These are phyloP conservation scores for Lagocephalus sceleratus DNA, from an alignment of 2,797 vertebrate genomes.

Conservation along the genomic window DNA sequence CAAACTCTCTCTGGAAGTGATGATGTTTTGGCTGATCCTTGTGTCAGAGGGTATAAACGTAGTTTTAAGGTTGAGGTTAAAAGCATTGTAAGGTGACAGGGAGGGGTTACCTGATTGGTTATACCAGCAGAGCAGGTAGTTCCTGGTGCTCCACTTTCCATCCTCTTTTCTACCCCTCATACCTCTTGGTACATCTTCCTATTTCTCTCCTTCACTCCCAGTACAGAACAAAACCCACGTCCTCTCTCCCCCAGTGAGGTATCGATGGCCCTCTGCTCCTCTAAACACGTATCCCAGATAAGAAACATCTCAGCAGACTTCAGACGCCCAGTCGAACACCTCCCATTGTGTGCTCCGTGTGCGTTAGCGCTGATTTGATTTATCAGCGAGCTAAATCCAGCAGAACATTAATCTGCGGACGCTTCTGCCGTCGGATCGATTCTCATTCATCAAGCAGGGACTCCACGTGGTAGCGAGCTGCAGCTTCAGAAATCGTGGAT, in stretches of 20 bases:
- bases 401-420: constrained; percentile 6
- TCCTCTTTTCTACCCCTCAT: constrained; percentile 9
- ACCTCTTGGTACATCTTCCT: constrained; percentile 11
- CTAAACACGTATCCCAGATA: constrained; percentile 2
- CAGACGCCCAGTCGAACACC: no score
- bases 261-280: constrained; percentile 2
- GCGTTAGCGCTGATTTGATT: neutral
- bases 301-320: neutral
- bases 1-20: no score
- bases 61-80: no score
- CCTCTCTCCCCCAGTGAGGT: neutral
- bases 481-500: constrained; percentile 1
- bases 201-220: constrained; percentile 1
- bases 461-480: neutral
- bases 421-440: constrained; percentile 1
- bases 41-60: no score
- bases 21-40: constrained; percentile 16
- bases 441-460: constrained; percentile 3
- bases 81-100: no score
- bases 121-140: constrained; percentile 27
- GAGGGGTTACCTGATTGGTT: no score
- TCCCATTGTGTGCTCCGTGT: neutral
- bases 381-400: constrained; percentile 2
- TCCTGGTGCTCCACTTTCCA: constrained; percentile 41
- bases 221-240: constrained; percentile 1